phyloP scores from a whole-genome alignment of 1,140 invertebrate genomes.

The Scaptomyza hsui region DNA sequence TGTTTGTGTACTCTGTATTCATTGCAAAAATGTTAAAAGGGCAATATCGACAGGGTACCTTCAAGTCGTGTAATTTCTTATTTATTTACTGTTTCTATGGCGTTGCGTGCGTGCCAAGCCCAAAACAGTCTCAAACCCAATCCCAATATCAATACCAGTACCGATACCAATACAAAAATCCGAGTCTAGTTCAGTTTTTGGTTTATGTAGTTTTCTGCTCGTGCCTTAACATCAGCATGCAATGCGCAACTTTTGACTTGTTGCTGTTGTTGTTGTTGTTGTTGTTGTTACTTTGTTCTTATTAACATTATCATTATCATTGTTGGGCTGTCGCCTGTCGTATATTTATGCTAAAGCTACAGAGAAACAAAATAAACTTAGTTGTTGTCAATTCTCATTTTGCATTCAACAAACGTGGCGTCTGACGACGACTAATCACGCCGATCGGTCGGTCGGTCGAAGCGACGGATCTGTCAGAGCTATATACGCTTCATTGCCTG shows the following conservation, averaged over 20 bases:
- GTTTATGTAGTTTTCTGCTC: conserved; percentile 18
- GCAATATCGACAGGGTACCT: not conserved
- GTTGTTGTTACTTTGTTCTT: conserved; percentile 38
- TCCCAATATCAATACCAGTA: not conserved
- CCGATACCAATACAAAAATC: not conserved
- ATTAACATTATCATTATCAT: conserved; percentile 74
- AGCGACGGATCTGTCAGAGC: conserved; percentile 39
- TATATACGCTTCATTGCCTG: conserved; percentile 56
- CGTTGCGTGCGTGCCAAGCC: conserved; percentile 24
- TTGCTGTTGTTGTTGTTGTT: not conserved
- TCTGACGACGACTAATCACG: conserved; percentile 18
- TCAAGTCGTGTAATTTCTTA: not conserved
- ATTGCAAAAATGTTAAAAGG: no score
- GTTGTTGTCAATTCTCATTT: conserved; percentile 44
- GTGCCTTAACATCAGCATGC: conserved; percentile 38
- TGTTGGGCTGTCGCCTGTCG: conserved; percentile 39
- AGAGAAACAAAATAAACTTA: conserved; percentile 6
- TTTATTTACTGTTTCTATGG: not conserved
- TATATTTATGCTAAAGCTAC: conserved; percentile 42
- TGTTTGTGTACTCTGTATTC: not conserved
- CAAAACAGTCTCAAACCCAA: not conserved
- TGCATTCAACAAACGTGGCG: conserved; percentile 50
- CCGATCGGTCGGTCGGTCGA: conserved; percentile 4
- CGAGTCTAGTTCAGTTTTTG: not conserved
- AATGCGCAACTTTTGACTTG: conserved; percentile 14